Conservation (phyloP, 2,113 vertebrate genomes). For the Ciconia maguari region DNA sequence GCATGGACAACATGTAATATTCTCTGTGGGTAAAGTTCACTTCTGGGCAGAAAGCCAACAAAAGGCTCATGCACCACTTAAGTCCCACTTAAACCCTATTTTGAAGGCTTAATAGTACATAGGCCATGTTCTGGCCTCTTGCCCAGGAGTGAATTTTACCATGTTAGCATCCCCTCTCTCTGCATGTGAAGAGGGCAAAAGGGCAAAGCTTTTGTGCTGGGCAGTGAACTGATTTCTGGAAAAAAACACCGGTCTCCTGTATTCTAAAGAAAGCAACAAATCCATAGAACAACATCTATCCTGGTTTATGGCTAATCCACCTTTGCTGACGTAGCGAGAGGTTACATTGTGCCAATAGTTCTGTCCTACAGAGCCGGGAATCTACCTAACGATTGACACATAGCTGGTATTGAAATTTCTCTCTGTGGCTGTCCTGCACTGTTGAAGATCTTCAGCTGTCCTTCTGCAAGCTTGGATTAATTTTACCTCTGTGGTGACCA, state of each 20-base stretch:
- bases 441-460: background rate
- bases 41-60: conserved; percentile 58
- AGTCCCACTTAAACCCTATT: conserved; percentile 63
- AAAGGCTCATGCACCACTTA: conserved; percentile 52
- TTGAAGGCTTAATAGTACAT: conserved; percentile 53
- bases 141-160: conserved; percentile 43
- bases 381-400: rapidly evolving
- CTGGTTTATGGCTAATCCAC: background rate
- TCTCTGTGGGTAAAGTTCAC: conserved; percentile 52
- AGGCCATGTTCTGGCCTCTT: conserved; percentile 51
- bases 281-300: background rate
- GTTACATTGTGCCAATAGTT: background rate
- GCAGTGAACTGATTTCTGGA: conserved; percentile 3
- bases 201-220: conserved; percentile 7
- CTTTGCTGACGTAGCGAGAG: background rate
- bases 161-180: background rate
- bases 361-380: background rate
- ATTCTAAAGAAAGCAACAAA: background rate
- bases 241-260: background rate
- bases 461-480: background rate
- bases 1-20: background rate
- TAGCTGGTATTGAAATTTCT: background rate
- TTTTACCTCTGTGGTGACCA: background rate
- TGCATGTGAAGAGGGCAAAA: background rate
- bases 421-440: background rate